These are phyloP conservation scores for Dinoponera quadriceps DNA, from an alignment of 1,140 invertebrate genomes.

Conservation along the genomic window DNA sequence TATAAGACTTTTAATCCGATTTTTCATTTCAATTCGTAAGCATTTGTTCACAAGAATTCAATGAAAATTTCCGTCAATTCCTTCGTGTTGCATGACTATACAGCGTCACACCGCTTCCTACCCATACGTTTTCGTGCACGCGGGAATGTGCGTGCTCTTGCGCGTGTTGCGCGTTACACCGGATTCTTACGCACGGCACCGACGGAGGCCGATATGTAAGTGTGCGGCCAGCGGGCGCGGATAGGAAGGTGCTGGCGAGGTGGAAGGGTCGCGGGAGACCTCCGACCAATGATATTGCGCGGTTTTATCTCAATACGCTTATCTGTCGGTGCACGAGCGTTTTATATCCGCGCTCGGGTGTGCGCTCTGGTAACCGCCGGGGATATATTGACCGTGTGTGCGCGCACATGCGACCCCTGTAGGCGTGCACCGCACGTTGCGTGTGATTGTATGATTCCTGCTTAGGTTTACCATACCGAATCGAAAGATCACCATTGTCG, in stretches of 20 bases:
- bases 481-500: background rate
- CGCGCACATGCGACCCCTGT: slow-evolving; percentile 43
- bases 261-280: slow-evolving; percentile 38
- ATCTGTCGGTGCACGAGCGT: slow-evolving; percentile 78
- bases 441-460: slow-evolving; percentile 7
- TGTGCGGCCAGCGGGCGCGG: slow-evolving; percentile 36
- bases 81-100: background rate
- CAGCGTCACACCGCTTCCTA: background rate
- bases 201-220: slow-evolving; percentile 34
- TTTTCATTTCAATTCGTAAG: too few species aligned
- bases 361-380: slow-evolving; percentile 54
- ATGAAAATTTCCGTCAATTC: background rate
- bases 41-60: too few species aligned
- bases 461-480: background rate
- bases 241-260: slow-evolving; percentile 47
- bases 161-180: slow-evolving; percentile 1
- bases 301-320: slow-evolving; percentile 83
- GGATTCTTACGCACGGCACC: slow-evolving; percentile 32
- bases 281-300: slow-evolving; percentile 81
- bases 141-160: background rate
- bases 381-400: slow-evolving; percentile 79
- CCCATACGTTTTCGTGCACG: background rate
- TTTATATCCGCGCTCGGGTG: slow-evolving; percentile 70
- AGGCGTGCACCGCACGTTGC: slow-evolving; percentile 31
- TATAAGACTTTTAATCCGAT: too few species aligned